These are phyloP conservation scores for Strongylocentrotus purpuratus DNA, from an alignment of 35 echinoderm and acorn worm genomes.

Conservation along the genomic window DNA sequence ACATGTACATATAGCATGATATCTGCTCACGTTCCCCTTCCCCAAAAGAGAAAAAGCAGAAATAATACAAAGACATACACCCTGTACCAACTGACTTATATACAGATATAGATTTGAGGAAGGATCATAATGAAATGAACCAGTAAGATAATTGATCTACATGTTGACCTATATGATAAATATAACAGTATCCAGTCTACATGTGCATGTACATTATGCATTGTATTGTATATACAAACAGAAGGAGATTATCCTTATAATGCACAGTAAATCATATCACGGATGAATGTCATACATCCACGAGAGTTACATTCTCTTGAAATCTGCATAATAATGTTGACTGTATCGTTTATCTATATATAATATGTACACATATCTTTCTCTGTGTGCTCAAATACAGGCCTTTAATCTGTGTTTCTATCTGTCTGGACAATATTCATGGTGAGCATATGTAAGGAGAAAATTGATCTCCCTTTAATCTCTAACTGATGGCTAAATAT, in stretches of 20 bases:
- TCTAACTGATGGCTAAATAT: not conserved
- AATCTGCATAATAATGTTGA: not conserved
- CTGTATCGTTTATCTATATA: not conserved
- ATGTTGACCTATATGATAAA: no score
- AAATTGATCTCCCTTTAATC: not conserved
- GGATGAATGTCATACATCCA: not conserved
- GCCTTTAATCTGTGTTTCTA: not conserved
- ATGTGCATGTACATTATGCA: no score
- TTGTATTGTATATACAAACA: no score
- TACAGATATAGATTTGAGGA: no score
- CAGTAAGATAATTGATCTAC: no score
- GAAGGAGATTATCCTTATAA: not conserved
- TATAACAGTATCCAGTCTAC: no score
- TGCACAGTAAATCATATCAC: not conserved
- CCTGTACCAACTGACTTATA: no score
- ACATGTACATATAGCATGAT: no score
- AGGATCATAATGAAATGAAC: no score
- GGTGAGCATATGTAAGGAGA: not conserved
- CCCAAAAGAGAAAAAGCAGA: no score
- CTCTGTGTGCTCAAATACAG: not conserved
- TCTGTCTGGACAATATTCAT: not conserved
- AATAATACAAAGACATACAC: no score
- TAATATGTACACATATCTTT: not conserved
- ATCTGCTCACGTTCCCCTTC: no score
- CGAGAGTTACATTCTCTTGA: not conserved